These are phyloP conservation scores for Vollenhovia emeryi DNA, from an alignment of 1,140 invertebrate genomes.

Conservation along the genomic window DNA sequence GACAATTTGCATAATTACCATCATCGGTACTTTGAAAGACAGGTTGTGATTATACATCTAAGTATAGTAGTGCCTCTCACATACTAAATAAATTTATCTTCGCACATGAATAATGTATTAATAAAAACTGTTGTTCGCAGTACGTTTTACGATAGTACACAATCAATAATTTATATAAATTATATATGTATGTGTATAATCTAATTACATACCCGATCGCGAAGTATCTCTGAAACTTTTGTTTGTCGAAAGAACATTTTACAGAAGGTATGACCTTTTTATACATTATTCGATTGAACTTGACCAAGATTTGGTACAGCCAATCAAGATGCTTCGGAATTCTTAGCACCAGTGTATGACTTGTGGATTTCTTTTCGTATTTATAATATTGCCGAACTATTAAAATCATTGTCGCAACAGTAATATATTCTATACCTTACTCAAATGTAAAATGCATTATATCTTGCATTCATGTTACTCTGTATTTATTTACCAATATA, in stretches of 20 bases:
- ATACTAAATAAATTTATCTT: slow-evolving; percentile 12
- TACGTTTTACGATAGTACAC: neutral
- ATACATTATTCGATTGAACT: neutral
- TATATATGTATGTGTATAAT: neutral
- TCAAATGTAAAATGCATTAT: slow-evolving; percentile 52
- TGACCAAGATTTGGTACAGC: neutral
- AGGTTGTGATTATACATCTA: slow-evolving; percentile 13
- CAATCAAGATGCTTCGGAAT: neutral
- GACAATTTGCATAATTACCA: neutral
- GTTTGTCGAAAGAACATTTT: neutral
- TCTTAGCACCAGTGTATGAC: slow-evolving; percentile 6
- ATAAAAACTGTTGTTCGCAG: neutral
- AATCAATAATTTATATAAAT: slow-evolving; percentile 8
- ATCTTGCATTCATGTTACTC: slow-evolving; percentile 10
- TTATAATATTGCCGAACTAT: neutral
- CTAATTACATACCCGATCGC: neutral
- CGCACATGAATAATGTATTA: neutral
- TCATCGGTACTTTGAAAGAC: slow-evolving; percentile 20
- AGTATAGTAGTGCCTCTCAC: slow-evolving; percentile 41
- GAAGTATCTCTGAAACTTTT: neutral
- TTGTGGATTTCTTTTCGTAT: neutral
- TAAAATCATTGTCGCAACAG: slow-evolving; percentile 33
- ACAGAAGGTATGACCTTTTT: neutral
- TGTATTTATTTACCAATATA: slow-evolving; percentile 49
- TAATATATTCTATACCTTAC: slow-evolving; percentile 46